Evolutionary conservation across 1,140 invertebrate genomes (phyloP), one percentile per base, ranked within the genome.

Genomic region (Cataglyphis hispanica): DNA sequence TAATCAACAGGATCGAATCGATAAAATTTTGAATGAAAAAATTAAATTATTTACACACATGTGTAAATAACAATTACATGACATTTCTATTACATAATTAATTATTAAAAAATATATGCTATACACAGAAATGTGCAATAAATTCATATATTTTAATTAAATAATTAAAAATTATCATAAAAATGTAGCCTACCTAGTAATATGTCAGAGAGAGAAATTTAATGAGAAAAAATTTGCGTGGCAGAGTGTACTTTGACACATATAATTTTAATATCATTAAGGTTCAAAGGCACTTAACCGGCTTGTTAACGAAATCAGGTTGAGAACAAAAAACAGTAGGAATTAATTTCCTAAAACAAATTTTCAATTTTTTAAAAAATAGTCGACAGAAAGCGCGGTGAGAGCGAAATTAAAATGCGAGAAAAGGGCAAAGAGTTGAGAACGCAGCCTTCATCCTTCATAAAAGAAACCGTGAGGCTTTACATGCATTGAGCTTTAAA

Each of bases 231-330:
- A 27, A 40, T n/a, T 31, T 31, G 31, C 34, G 27, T 13, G 8
- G 50, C 58, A 40, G 40, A 70, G 16, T 6, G 22, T n/a, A 64
- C 25, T 77, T 11, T 46, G 72, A 37, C 31, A 67, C 56, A 34
- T 46, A 43, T 69, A 76, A 89, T 89, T 90, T 90, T 89, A 87
- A 90, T 69, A 89, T 88, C 63, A 69, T 85, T 70, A 87, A 84
- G 53, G 53, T 77, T 56, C 43, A 25, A n/a, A 43, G 19, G 37
- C 27, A 87, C 74, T 66, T 37, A 4, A 22, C 19, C 31, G 50
- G 27, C 13, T 10, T 56, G 74, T 37, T 85, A 87, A 84, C 75
- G 80, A 89, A 75, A 89, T 64, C 58, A 69, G 70, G n/a, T 64
- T 3, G 10, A 25, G 25, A 50, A 34, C 13, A 7, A 43, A 60